Evolutionary conservation across 2,888 invertebrate species (phyloP), one percentile per base, ranked within the genome.

Genomic region (Barypeithes pellucidus): DNA sequence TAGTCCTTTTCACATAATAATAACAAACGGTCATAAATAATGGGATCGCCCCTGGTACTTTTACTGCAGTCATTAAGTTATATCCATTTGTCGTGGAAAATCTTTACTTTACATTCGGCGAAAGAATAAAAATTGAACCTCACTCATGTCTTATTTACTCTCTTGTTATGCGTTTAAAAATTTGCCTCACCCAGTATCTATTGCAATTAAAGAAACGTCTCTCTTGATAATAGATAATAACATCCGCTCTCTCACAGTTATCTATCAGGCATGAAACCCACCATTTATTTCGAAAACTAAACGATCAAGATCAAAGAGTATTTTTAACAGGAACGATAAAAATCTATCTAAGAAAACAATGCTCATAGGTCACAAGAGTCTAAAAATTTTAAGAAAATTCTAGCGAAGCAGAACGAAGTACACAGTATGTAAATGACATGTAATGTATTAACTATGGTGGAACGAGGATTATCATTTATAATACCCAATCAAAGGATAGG

Each of bases 361-460:
- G 65, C 39, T 39, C 54, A 50, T 24, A 47, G 54, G 52, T 66
- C 65, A 66, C 65, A 54, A 66, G 54, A 41, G 39, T 54, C 52
- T 39, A 54, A 54, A 66, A 63, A 41, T 66, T 33, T 66, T 22
- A 54, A 66, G 54, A 66, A 66, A 52, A 66, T 63, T 50, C 50
- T 54, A 66, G 41, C 52, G 65, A 66, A 66, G 65, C 65, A 66
- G 52, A 54, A 66, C 65, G 54, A 24, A 66, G 54, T 11, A 29
- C 24, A 52, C 24, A 52, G 41, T 54, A 41, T n/a, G 5, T 16
- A 22, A 20, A 66, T 54, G 65, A 66, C 65, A 66, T 20, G 65
- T 66, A 54, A 66, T 66, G 65, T 66, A 66, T 66, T 66, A 66
- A 39, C 39, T 41, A 66, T 41, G 54, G 65, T 54, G 41, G 65